These are phyloP conservation scores for Mythimna impura DNA, from an alignment of 2,888 invertebrate species.

Conservation along the genomic window DNA sequence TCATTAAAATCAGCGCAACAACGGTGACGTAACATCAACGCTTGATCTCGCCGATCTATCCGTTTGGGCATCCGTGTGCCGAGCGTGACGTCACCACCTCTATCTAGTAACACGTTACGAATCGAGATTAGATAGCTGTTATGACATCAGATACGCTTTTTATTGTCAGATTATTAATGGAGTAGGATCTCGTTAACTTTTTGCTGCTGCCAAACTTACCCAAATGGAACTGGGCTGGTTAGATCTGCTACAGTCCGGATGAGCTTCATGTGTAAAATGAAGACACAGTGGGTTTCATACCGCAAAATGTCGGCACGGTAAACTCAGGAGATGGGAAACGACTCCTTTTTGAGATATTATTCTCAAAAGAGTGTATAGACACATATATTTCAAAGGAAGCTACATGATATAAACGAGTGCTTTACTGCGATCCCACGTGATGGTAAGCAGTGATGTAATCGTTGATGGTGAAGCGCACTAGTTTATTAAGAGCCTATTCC, in stretches of 20 bases:
- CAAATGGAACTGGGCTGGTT: background rate
- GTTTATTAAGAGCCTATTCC: no score
- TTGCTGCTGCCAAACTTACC: constrained; percentile 18
- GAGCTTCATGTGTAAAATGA: background rate
- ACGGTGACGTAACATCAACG: constrained; percentile 37
- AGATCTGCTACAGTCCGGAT: constrained; percentile 8
- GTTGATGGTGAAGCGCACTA: no score
- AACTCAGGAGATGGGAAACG: background rate
- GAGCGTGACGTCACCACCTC: constrained; percentile 53
- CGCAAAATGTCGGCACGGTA: background rate
- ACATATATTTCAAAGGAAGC: no score
- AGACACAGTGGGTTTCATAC: background rate
- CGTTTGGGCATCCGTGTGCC: constrained; percentile 57
- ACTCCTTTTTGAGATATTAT: no score
- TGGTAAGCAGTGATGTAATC: no score
- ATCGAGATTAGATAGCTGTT: constrained; percentile 39
- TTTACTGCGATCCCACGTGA: no score
- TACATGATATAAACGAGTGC: no score
- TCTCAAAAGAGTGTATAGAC: background rate
- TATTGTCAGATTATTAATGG: constrained; percentile 17
- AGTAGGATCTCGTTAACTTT: constrained; percentile 29
- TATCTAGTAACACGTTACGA: constrained; percentile 11
- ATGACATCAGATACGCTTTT: constrained; percentile 44
- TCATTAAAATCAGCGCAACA: constrained; percentile 35
- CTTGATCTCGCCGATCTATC: constrained; percentile 48